phyloP scores from a whole-genome alignment of 1,140 invertebrate species.

The Drosophila athabasca region DNA sequence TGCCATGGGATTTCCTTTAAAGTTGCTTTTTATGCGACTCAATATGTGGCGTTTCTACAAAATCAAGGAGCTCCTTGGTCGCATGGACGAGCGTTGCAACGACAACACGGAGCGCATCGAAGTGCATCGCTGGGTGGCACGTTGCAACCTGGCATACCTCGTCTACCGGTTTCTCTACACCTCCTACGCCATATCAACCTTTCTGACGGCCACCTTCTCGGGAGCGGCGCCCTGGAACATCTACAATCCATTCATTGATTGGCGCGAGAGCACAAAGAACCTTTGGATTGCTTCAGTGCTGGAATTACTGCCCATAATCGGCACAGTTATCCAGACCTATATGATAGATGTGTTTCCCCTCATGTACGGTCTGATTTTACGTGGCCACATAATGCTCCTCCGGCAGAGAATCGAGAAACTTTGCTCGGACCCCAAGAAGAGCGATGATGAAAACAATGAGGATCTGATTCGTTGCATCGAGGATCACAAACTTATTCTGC shows the following conservation, averaged over 20 bases:
- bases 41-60: conserved; percentile 19
- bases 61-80: conserved; percentile 18
- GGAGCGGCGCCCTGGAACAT: conserved; percentile 45
- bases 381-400: conserved; percentile 37
- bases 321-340: conserved; percentile 2
- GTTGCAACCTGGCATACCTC: conserved; percentile 43
- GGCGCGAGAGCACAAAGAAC: conserved; percentile 1
- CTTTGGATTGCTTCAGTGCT: conserved; percentile 16
- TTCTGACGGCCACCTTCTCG: background rate
- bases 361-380: conserved; percentile 23
- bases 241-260: conserved; percentile 49
- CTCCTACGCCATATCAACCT: conserved; percentile 16
- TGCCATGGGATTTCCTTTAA: conserved; percentile 20
- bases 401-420: conserved; percentile 23
- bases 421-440: conserved; percentile 23
- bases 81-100: conserved; percentile 38
- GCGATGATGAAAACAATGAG: conserved; percentile 16
- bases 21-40: conserved; percentile 3
- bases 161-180: conserved; percentile 21
- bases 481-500: conserved; percentile 42
- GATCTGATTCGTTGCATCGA: conserved; percentile 47
- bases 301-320: conserved; percentile 20
- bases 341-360: conserved; percentile 42
- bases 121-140: conserved; percentile 30
- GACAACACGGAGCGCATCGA: conserved; percentile 7